These are phyloP conservation scores for Mobula hypostoma DNA, from an alignment of 2,113 vertebrate genomes.

Conservation along the genomic window DNA sequence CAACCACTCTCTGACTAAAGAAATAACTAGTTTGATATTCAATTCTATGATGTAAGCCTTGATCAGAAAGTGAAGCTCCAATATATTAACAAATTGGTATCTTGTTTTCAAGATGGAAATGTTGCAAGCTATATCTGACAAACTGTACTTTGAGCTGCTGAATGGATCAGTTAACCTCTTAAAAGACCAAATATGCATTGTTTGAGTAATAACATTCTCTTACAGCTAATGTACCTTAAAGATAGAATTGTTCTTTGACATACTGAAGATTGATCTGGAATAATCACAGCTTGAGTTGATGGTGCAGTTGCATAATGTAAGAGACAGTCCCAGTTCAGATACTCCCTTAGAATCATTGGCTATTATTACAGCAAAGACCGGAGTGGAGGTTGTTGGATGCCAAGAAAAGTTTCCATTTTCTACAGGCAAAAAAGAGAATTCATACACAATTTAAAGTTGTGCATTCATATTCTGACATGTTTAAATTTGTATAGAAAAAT, in stretches of 20 bases:
- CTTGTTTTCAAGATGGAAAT: background rate
- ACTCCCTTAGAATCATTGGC: slow-evolving; percentile 40
- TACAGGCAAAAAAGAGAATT: background rate
- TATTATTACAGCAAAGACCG: slow-evolving; percentile 35
- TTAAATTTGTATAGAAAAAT: background rate
- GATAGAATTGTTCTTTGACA: slow-evolving; percentile 18
- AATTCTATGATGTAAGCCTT: background rate
- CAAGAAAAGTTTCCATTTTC: slow-evolving; percentile 40
- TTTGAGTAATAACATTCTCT: background rate
- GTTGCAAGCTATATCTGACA: background rate
- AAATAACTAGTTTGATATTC: background rate
- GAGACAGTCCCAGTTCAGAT: slow-evolving; percentile 33
- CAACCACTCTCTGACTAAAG: too few relatives aligned
- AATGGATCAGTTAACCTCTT: background rate
- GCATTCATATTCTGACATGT: background rate
- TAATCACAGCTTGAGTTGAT: slow-evolving; percentile 41
- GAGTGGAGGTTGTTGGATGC: slow-evolving; percentile 40
- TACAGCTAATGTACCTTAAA: slow-evolving; percentile 37
- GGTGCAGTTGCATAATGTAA: slow-evolving; percentile 42
- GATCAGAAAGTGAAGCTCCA: background rate
- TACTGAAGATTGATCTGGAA: background rate
- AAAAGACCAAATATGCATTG: background rate
- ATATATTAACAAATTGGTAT: background rate
- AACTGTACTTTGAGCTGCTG: background rate
- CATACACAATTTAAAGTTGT: background rate